A percentile compares a stretch with the other conserved stretches of the same genome.
Conservation (phyloP, 2,888 invertebrate genomes). For the Sthenelais limicola region DNA sequence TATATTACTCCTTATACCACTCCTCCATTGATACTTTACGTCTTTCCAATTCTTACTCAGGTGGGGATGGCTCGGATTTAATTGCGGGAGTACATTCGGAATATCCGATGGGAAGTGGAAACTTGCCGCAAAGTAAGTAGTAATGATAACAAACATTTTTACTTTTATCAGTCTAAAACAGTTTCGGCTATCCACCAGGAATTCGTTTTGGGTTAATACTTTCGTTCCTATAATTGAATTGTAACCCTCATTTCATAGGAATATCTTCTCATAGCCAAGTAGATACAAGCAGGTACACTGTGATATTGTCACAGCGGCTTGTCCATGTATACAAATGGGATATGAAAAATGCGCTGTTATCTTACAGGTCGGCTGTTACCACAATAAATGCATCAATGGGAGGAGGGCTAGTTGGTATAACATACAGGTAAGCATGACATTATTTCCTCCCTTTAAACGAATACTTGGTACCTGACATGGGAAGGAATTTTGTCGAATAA, state of each 20-base stretch:
- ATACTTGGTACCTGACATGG: too few species aligned
- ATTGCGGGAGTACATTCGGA: slow-evolving; percentile 45
- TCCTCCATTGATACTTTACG: too few species aligned
- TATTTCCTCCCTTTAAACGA: too few species aligned
- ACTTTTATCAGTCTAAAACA: not conserved
- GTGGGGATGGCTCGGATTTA: slow-evolving; percentile 47
- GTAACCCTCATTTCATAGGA: not conserved
- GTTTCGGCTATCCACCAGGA: not conserved
- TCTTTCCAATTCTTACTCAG: slow-evolving; percentile 29
- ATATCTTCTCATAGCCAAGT: not conserved
- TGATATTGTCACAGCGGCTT: too few species aligned
- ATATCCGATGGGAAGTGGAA: slow-evolving; percentile 45
- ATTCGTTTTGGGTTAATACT: too few species aligned
- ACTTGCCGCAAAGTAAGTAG: slow-evolving; percentile 41
- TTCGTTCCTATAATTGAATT: too few species aligned
- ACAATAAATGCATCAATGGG: slow-evolving; percentile 86
- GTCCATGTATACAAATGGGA: too few species aligned
- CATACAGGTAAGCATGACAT: slow-evolving; percentile 56
- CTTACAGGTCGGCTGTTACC: slow-evolving; percentile 43
- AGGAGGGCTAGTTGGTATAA: slow-evolving; percentile 82
- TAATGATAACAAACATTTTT: not conserved
- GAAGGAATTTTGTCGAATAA: too few species aligned
- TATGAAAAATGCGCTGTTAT: not conserved
- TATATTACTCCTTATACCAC: too few species aligned
- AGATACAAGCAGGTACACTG: too few species aligned